Conservation (phyloP, 2,113 vertebrate genomes). For the Psettodes erumei region DNA sequence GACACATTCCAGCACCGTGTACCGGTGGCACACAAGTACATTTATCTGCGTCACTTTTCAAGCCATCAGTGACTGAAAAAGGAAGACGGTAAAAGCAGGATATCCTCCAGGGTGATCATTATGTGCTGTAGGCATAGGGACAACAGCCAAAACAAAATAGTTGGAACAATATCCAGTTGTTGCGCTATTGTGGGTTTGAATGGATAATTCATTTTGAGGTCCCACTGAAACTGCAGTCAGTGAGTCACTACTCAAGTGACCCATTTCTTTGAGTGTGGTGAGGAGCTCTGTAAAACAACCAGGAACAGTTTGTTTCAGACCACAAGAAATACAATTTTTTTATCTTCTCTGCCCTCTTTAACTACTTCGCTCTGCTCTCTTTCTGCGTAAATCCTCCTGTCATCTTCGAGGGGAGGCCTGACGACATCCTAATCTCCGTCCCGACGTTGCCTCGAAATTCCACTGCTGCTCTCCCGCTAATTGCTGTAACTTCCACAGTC, state of each 20-base stretch:
- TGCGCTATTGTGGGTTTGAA: slow-evolving; percentile 54
- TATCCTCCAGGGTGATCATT: slow-evolving; percentile 50
- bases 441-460: slow-evolving; percentile 19
- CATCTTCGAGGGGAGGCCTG: slow-evolving; percentile 43
- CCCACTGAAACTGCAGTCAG: slow-evolving; percentile 30
- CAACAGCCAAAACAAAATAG: slow-evolving; percentile 52
- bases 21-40: background rate
- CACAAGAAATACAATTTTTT: slow-evolving; percentile 39
- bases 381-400: slow-evolving; percentile 32
- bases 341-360: slow-evolving; percentile 17
- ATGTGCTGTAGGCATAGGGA: slow-evolving; percentile 49
- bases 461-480: slow-evolving; percentile 1
- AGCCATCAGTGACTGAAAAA: slow-evolving; percentile 16
- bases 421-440: slow-evolving; percentile 51
- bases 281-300: slow-evolving; percentile 44
- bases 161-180: slow-evolving; percentile 54
- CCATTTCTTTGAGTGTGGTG: slow-evolving; percentile 52
- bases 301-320: slow-evolving; percentile 48
- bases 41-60: slow-evolving; percentile 37
- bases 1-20: slow-evolving; percentile 32
- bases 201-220: slow-evolving; percentile 61
- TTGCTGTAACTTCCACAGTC: slow-evolving; percentile 17
- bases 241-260: slow-evolving; percentile 64
- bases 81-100: slow-evolving; percentile 42
- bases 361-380: slow-evolving; percentile 32